Evolutionary conservation across 2,888 invertebrate genomes (phyloP).

Genomic region (Hylaea fasciaria): DNA sequence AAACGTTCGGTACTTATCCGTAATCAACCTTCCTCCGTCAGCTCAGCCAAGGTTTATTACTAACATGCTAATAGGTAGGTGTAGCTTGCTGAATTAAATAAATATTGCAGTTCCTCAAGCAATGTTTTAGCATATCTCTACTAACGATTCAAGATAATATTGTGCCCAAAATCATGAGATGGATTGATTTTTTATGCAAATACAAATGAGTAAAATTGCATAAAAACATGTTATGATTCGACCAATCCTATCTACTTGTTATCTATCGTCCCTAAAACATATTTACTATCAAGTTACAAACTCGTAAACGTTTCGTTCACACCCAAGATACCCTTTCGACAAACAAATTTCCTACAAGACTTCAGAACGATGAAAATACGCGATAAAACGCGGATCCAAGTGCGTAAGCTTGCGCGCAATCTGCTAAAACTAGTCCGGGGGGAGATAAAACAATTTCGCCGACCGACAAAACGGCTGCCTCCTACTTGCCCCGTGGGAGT

Average conservation of each 20-base stretch:
- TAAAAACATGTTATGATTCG: too few species aligned
- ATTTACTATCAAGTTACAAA: not conserved
- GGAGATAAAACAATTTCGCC: slow-evolving; percentile 35
- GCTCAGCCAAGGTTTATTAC: too few species aligned
- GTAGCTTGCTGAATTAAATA: too few species aligned
- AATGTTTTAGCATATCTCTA: not conserved
- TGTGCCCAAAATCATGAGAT: not conserved
- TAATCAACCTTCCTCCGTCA: too few species aligned
- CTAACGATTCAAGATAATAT: not conserved
- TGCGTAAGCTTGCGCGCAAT: slow-evolving; percentile 18
- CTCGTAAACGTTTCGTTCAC: slow-evolving; percentile 10
- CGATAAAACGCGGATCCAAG: slow-evolving; percentile 16
- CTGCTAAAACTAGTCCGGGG: slow-evolving; percentile 19
- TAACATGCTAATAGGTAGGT: too few species aligned
- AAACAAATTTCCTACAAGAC: slow-evolving; percentile 8
- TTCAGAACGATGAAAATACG: slow-evolving; percentile 1
- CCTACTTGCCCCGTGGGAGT: slow-evolving; percentile 28
- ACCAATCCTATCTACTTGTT: not conserved
- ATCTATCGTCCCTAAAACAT: not conserved
- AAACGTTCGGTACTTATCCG: too few species aligned
- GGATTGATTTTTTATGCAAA: too few species aligned
- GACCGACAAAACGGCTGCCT: slow-evolving; percentile 20
- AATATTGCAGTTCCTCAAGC: too few species aligned
- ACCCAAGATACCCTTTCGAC: slow-evolving; percentile 5
- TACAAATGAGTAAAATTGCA: too few species aligned